Percentiles rank a stretch among this genome's conserved stretches.
phyloP scores from a whole-genome alignment of 2,797 vertebrate genomes.

The Sebastes itinus region DNA sequence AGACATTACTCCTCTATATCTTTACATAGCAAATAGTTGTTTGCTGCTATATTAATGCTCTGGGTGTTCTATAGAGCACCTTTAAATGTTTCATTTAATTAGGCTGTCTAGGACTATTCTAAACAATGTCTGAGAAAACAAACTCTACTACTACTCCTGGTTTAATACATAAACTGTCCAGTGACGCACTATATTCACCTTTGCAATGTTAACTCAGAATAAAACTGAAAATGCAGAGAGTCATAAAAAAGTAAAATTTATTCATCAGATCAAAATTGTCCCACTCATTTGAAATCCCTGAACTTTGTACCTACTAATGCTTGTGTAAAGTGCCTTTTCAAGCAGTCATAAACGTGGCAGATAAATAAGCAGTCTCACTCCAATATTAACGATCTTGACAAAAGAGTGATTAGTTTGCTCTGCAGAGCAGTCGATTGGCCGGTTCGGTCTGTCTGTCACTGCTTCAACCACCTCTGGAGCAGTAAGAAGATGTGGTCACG shows the following conservation, averaged over 20 bases:
- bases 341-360: conserved; percentile 12
- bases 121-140: background rate
- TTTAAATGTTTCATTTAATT: too few species aligned
- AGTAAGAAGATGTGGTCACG: conserved; percentile 72
- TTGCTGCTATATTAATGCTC: too few species aligned
- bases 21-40: too few species aligned
- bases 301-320: background rate
- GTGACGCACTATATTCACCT: background rate
- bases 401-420: background rate
- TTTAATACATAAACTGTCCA: background rate
- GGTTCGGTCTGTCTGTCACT: conserved; percentile 30
- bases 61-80: too few species aligned
- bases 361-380: conserved; percentile 2
- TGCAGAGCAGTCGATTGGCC: background rate
- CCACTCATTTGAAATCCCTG: background rate
- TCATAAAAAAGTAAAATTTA: conserved; percentile 18
- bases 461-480: conserved; percentile 77
- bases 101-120: background rate
- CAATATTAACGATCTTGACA: background rate
- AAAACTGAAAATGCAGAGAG: background rate
- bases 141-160: background rate
- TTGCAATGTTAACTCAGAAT: background rate
- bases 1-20: too few species aligned
- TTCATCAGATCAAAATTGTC: conserved; percentile 11
- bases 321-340: conserved; percentile 36